Conservation (phyloP, 1,140 invertebrate species). For the Papilio xuthus region DNA sequence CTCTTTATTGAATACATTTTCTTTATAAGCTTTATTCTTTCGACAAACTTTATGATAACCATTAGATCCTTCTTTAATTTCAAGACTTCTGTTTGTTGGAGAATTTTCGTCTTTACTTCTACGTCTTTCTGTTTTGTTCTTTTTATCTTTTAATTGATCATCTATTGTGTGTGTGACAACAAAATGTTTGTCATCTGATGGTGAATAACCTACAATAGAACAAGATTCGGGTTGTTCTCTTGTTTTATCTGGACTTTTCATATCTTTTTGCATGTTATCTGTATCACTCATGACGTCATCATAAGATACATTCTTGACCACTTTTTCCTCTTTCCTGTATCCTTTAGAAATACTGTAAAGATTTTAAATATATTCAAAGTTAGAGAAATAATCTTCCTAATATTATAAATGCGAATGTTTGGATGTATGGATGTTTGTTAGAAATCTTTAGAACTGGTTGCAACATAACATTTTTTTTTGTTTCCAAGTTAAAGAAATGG, state of each 20-base stretch:
- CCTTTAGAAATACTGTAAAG: conserved; percentile 4
- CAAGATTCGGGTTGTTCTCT: not conserved
- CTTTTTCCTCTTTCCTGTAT: conserved; percentile 20
- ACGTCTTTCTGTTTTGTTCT: not conserved
- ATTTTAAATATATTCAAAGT: not conserved
- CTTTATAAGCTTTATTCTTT: not conserved
- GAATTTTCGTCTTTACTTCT: not conserved
- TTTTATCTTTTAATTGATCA: not conserved
- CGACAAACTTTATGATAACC: not conserved
- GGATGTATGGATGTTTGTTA: no score
- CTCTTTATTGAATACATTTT: not conserved
- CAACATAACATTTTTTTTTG: no score
- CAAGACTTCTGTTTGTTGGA: not conserved
- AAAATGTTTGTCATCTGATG: conserved; percentile 6
- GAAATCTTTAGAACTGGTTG: no score
- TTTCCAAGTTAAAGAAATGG: no score
- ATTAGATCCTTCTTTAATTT: not conserved
- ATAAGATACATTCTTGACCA: not conserved
- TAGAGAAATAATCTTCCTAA: no score
- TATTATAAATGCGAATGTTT: no score
- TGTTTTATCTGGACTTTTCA: not conserved
- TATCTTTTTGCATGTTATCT: not conserved
- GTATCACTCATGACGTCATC: conserved; percentile 6
- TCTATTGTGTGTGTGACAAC: not conserved
- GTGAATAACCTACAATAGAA: conserved; percentile 2